Percentiles rank a stretch among this genome's conserved stretches.
These are phyloP conservation scores for Larimichthys polyactis DNA, from an alignment of 2,113 vertebrate species.

Conservation along the genomic window DNA sequence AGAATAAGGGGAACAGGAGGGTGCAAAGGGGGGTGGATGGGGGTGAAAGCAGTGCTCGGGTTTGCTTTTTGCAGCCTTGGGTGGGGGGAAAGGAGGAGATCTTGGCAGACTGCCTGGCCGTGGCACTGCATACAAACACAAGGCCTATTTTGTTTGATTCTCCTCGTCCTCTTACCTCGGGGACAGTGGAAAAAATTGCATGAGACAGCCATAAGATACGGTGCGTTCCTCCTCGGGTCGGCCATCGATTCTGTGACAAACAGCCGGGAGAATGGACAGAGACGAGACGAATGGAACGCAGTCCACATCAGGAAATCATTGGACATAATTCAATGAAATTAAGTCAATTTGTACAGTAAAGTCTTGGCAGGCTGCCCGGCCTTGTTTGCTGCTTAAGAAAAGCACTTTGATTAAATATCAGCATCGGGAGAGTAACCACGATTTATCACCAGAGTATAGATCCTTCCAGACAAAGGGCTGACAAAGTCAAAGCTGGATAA, in stretches of 20 bases:
- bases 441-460: slow-evolving; percentile 44
- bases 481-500: slow-evolving; percentile 44
- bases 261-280: slow-evolving; percentile 32
- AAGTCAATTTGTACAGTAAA: slow-evolving; percentile 48
- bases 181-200: slow-evolving; percentile 23
- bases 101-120: slow-evolving; percentile 57
- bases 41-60: slow-evolving; percentile 15
- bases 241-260: slow-evolving; percentile 34
- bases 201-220: slow-evolving; percentile 49
- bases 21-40: slow-evolving; percentile 41
- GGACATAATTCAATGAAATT: slow-evolving; percentile 53
- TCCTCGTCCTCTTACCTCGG: slow-evolving; percentile 51
- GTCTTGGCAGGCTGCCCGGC: slow-evolving; percentile 40
- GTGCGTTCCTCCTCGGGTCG: slow-evolving; percentile 21
- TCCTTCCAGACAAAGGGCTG: slow-evolving; percentile 54
- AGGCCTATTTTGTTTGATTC: slow-evolving; percentile 61
- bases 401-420: slow-evolving; percentile 42
- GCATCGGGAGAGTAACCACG: slow-evolving; percentile 18
- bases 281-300: slow-evolving; percentile 29
- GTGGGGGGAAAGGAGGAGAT: slow-evolving; percentile 16
- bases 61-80: slow-evolving; percentile 4
- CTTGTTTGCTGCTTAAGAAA: slow-evolving; percentile 18
- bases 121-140: slow-evolving; percentile 71
- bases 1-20: slow-evolving; percentile 80
- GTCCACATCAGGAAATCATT: slow-evolving; percentile 26